Conservation (phyloP, 2,797 vertebrate genomes). For the Coregonus suidteri region DNA sequence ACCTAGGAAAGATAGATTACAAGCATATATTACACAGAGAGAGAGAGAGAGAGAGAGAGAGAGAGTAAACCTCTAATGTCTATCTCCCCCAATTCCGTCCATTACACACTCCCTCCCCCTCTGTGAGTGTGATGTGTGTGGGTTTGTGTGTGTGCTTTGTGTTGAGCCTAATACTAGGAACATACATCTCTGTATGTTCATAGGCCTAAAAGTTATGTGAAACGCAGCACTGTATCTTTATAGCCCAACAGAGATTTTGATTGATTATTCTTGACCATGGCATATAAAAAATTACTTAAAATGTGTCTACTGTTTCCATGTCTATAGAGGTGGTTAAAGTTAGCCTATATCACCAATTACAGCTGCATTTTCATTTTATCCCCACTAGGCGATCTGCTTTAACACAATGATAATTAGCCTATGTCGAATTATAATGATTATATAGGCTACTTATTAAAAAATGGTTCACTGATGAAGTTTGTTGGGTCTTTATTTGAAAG, state of each 20-base stretch:
- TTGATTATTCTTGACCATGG: neutral
- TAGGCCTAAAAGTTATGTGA: too few relatives aligned
- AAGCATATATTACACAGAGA: neutral
- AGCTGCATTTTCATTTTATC: neutral
- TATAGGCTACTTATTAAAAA: too few relatives aligned
- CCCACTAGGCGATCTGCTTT: neutral
- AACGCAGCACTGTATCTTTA: neutral
- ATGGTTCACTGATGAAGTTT: too few relatives aligned
- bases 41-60: neutral
- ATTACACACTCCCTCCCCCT: neutral
- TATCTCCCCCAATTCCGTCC: slow-evolving; percentile 6
- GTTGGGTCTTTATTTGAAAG: too few relatives aligned
- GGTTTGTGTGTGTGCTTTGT: too few relatives aligned
- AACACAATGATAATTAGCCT: neutral
- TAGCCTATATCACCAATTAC: neutral
- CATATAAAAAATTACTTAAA: neutral
- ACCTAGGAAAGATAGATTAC: slow-evolving; percentile 20
- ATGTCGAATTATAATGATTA: neutral
- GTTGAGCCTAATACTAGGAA: too few relatives aligned
- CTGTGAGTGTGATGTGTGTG: too few relatives aligned
- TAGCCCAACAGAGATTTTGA: neutral
- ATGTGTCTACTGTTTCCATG: neutral
- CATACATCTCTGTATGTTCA: too few relatives aligned
- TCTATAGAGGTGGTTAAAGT: too few relatives aligned
- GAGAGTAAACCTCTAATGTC: neutral